Evolutionary conservation across 2,888 invertebrate genomes (phyloP).

Genomic region (Lydus trimaculatus): DNA sequence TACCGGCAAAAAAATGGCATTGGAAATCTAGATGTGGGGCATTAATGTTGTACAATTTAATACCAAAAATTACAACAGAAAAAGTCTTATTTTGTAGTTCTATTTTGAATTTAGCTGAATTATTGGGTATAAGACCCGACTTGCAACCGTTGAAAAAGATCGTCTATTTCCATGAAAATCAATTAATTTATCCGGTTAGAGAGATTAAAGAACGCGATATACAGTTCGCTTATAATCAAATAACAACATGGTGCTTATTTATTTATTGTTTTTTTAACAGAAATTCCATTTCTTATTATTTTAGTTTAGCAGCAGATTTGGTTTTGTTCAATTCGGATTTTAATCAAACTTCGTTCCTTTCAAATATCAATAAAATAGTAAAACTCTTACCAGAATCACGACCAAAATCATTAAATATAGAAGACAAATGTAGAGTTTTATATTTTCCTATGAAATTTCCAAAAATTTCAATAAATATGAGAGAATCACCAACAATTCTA

Average conservation of each 20-base stretch:
- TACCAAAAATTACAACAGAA: conserved; percentile 64
- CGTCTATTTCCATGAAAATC: conserved; percentile 82
- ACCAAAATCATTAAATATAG: conserved; percentile 66
- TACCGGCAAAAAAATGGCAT: conserved; percentile 79
- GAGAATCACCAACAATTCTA: conserved; percentile 47
- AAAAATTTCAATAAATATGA: conserved; percentile 34
- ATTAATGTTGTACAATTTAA: conserved; percentile 67
- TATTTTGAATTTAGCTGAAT: conserved; percentile 73
- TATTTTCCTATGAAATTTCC: conserved; percentile 60
- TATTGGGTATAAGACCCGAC: conserved; percentile 72
- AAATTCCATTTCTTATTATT: conserved; percentile 23
- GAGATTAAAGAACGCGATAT: conserved; percentile 73
- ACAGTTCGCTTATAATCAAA: conserved; percentile 79
- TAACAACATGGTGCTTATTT: conserved; percentile 68
- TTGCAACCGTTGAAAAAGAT: conserved; percentile 67
- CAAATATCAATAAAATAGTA: conserved; percentile 66
- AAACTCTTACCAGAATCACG: conserved; percentile 72
- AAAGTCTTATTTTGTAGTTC: conserved; percentile 72
- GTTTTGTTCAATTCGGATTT: conserved; percentile 76
- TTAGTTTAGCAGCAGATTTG: conserved; percentile 71
- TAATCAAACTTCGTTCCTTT: conserved; percentile 72
- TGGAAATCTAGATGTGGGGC: conserved; percentile 77
- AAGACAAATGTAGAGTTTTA: conserved; percentile 68
- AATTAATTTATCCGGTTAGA: conserved; percentile 73
- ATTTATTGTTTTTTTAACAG: conserved; percentile 10